Conservation (phyloP, 2,888 invertebrate genomes). For the Lithophane socia region DNA sequence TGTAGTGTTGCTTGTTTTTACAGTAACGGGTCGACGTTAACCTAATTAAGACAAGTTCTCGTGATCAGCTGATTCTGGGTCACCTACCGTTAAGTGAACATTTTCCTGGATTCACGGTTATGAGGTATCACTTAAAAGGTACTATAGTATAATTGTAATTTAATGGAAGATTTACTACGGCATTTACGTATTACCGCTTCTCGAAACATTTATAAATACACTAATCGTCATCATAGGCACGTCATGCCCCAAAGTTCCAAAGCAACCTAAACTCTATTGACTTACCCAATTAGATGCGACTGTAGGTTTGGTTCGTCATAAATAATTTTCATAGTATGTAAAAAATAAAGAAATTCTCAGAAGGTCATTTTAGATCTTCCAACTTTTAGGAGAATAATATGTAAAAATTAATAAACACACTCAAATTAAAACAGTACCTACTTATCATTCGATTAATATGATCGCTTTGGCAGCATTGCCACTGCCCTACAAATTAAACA, state of each 20-base stretch:
- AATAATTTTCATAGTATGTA: not conserved
- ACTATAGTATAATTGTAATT: slow-evolving; percentile 33
- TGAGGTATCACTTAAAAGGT: slow-evolving; percentile 18
- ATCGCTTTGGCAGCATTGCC: slow-evolving; percentile 1
- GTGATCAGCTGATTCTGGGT: slow-evolving; percentile 68
- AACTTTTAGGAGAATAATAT: too few relatives aligned
- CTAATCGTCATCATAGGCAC: slow-evolving; percentile 39
- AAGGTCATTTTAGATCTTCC: not conserved
- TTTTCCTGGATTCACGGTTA: slow-evolving; percentile 65
- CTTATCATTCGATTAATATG: not conserved
- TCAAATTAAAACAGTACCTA: not conserved
- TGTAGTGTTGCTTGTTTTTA: slow-evolving; percentile 51
- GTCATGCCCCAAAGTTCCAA: slow-evolving; percentile 21
- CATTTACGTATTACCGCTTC: slow-evolving; percentile 37
- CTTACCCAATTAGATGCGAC: slow-evolving; percentile 6
- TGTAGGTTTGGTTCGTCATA: not conserved
- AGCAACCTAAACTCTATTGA: slow-evolving; percentile 22
- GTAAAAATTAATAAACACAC: not conserved
- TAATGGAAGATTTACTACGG: slow-evolving; percentile 32
- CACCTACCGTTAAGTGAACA: slow-evolving; percentile 60
- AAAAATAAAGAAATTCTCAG: not conserved
- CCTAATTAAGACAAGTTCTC: slow-evolving; percentile 66
- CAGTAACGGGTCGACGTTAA: slow-evolving; percentile 59
- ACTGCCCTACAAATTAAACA: slow-evolving; percentile 49
- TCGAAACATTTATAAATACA: slow-evolving; percentile 41